A percentile compares a stretch with the other conserved stretches of the same genome.
Conservation (phyloP, 2,888 invertebrate genomes). For the Mycalesis mineus region DNA sequence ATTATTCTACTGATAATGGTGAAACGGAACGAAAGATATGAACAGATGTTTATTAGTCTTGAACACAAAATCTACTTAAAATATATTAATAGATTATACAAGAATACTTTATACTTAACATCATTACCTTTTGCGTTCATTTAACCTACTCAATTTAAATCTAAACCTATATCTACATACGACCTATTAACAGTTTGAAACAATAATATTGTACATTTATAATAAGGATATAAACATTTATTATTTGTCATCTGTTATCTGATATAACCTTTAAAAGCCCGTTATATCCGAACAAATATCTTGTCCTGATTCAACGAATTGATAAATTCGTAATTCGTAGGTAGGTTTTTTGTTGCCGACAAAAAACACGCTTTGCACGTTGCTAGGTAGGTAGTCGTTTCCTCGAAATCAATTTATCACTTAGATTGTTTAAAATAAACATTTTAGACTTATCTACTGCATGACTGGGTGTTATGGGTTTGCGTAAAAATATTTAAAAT, state of each 20-base stretch:
- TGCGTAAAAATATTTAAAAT: neutral
- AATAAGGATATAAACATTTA: neutral
- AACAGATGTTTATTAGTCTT: too few species aligned
- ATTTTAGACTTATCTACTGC: neutral
- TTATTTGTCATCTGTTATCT: neutral
- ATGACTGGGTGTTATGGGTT: neutral
- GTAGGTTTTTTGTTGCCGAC: slow-evolving; percentile 6
- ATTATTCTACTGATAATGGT: too few species aligned
- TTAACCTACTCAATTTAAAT: too few species aligned
- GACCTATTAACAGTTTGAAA: too few species aligned
- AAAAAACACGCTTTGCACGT: slow-evolving; percentile 5
- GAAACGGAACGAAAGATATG: too few species aligned
- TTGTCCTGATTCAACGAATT: slow-evolving; percentile 4
- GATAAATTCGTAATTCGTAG: slow-evolving; percentile 5
- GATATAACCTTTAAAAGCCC: slow-evolving; percentile 7
- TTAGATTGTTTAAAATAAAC: neutral
- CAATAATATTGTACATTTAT: slow-evolving; percentile 2
- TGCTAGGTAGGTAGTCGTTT: neutral
- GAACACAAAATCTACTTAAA: too few species aligned
- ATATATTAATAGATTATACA: too few species aligned
- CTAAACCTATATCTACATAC: too few species aligned
- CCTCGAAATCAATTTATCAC: slow-evolving; percentile 5
- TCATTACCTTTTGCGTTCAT: too few species aligned
- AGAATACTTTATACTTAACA: too few species aligned
- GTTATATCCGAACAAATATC: slow-evolving; percentile 9